Evolutionary conservation across 1,140 invertebrate genomes (phyloP).

Genomic region (Meloidogyne exigua): DNA sequence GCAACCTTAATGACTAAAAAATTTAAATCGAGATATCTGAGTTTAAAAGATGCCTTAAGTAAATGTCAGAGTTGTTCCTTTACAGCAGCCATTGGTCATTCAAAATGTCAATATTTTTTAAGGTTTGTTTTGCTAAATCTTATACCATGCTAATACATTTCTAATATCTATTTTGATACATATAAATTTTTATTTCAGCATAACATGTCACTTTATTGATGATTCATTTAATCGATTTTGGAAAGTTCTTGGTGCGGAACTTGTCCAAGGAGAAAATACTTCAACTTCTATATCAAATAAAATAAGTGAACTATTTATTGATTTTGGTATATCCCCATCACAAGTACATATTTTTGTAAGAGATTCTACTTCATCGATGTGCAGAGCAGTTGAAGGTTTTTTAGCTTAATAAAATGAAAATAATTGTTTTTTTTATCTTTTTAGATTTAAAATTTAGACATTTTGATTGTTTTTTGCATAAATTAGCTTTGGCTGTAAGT

Average conservation of each 20-base stretch:
- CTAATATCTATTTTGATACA: too few species aligned
- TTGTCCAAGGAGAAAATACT: background rate
- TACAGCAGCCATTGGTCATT: background rate
- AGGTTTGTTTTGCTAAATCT: background rate
- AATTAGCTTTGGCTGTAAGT: constrained; percentile 1
- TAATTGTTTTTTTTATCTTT: background rate
- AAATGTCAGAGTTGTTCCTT: background rate
- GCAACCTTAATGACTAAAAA: background rate
- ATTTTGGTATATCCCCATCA: background rate
- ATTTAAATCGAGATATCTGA: background rate
- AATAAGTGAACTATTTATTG: background rate
- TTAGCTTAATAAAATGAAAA: background rate
- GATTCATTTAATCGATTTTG: background rate
- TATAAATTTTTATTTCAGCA: background rate
- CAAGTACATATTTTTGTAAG: background rate
- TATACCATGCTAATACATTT: too few species aligned
- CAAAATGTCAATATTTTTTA: background rate
- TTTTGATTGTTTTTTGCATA: constrained; percentile 5
- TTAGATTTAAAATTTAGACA: background rate
- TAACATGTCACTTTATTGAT: background rate
- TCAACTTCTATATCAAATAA: background rate
- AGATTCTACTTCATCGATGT: background rate
- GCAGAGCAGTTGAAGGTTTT: background rate
- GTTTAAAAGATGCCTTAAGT: background rate
- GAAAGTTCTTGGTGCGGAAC: background rate